Percentiles rank a stretch among this genome's conserved stretches.
Conservation (phyloP, 1,140 invertebrate genomes). For the Drosophila rhopaloa region DNA sequence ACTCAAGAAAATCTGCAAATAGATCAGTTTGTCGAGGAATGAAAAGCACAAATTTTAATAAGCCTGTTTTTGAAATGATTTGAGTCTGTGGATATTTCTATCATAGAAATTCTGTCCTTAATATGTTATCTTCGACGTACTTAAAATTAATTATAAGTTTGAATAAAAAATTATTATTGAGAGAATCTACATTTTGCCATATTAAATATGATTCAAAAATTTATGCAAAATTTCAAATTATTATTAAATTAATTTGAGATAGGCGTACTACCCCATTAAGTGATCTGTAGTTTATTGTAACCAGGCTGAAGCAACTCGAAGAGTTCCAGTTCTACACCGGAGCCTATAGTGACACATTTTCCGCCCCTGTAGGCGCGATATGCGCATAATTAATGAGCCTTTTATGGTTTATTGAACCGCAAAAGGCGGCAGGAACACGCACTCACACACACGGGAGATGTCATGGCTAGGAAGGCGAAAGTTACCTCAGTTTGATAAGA, state of each 20-base stretch:
- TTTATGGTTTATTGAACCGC: conserved; percentile 84
- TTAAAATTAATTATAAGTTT: too few relatives aligned
- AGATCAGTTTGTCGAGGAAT: too few relatives aligned
- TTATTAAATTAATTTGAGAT: background rate
- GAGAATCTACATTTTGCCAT: too few relatives aligned
- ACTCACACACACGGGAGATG: conserved; percentile 48
- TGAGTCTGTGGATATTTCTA: too few relatives aligned
- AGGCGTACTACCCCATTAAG: background rate
- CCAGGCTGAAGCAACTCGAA: conserved; percentile 19
- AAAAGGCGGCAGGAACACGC: conserved; percentile 48
- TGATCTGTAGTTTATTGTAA: conserved; percentile 12
- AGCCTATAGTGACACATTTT: conserved; percentile 74
- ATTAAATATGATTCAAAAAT: too few relatives aligned
- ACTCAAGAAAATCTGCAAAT: too few relatives aligned
- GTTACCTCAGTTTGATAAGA: conserved; percentile 62
- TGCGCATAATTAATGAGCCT: conserved; percentile 84
- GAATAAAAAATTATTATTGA: too few relatives aligned
- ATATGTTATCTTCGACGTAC: too few relatives aligned
- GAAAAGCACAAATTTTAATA: too few relatives aligned
- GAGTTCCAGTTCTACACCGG: conserved; percentile 41
- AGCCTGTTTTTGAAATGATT: background rate
- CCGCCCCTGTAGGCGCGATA: conserved; percentile 81
- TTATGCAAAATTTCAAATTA: background rate
- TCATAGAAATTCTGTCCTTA: too few relatives aligned
- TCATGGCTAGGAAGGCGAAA: conserved; percentile 59